Conservation (phyloP, 1,140 invertebrate species). For the Brachionus sp. region DNA sequence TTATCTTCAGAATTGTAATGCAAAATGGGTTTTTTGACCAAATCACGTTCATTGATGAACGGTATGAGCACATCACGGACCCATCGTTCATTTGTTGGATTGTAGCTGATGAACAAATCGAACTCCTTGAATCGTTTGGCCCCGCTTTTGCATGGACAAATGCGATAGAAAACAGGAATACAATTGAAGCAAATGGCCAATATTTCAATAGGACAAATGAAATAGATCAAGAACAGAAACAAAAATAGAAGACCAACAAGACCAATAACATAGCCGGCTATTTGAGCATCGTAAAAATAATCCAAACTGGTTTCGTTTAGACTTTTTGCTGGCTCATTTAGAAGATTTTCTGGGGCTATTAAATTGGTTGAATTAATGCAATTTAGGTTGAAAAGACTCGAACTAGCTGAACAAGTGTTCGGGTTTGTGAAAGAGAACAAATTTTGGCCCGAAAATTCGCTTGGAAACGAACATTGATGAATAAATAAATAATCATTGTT, state of each 20-base stretch:
- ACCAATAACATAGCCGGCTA: conserved; percentile 25
- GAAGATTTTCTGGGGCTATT: background rate
- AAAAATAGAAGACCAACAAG: conserved; percentile 10
- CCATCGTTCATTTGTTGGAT: conserved; percentile 18
- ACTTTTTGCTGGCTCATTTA: background rate
- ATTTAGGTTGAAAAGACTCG: background rate
- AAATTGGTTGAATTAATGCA: background rate
- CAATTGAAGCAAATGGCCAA: conserved; percentile 17
- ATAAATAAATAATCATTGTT: background rate
- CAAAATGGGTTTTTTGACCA: background rate
- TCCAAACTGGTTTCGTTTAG: background rate
- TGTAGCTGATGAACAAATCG: conserved; percentile 43
- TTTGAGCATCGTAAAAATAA: conserved; percentile 14
- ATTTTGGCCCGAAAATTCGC: background rate
- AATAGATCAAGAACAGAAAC: background rate
- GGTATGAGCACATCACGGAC: background rate
- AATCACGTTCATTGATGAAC: conserved; percentile 1
- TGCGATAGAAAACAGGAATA: conserved; percentile 22
- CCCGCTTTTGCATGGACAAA: conserved; percentile 41
- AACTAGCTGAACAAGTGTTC: background rate
- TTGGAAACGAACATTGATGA: background rate
- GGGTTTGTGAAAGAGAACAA: conserved; percentile 3
- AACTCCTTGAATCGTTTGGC: conserved; percentile 3
- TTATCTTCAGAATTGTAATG: conserved; percentile 23
- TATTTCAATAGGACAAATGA: conserved; percentile 28